Evolutionary conservation across 2,797 vertebrate species (phyloP), one percentile per base, ranked within the genome.

Genomic region (Allenopithecus nigroviridis): DNA sequence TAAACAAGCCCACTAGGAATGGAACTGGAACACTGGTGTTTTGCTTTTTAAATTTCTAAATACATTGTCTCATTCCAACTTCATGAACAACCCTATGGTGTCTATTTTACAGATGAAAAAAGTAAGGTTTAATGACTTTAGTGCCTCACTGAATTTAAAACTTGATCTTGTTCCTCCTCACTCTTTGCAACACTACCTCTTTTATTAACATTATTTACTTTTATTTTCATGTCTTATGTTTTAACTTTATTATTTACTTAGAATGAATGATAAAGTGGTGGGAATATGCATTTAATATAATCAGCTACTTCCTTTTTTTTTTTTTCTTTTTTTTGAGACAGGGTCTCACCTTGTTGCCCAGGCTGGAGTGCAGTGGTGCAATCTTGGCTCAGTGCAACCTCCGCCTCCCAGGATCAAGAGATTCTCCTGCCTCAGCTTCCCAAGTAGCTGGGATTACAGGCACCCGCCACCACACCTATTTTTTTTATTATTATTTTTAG

Each of bases 101-200:
- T 64, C 17, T 76, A 2, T 39, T 30, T 64, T 33, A 57, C 8
- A 14, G 70, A 48, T 39, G 48, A 43, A 55, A 84, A 76, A 70
- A 41, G 14, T 17, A 4, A 53, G 26, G 48, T 1, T 50, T 22
- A 0, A 5, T 1, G 13, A 24, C 16, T 28, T 48, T 11, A 30
- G 26, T 24, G n/a, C 68, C 11, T 30, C 36, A 0, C 21, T 39
- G 41, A 74, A 50, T 26, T 83, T 14, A 81, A 46, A 46, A 26
- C 9, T 57, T 59, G 39, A 13, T 19, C 80, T 70, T 3, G 17
- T 7, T n/a, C 84, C 72, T 28, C 39, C 36, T 90, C 36, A 2
- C 17, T 57, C 43, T n/a, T 55, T 21, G n/a, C 6, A 46, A 70
- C 24, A 17, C 22, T 53, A 16, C 10, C 26, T 55, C 64, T 64